Percentiles rank a stretch among this genome's conserved stretches.
phyloP scores from a whole-genome alignment of 2,888 invertebrate genomes.

The Dasysyrphus tricinctus region DNA sequence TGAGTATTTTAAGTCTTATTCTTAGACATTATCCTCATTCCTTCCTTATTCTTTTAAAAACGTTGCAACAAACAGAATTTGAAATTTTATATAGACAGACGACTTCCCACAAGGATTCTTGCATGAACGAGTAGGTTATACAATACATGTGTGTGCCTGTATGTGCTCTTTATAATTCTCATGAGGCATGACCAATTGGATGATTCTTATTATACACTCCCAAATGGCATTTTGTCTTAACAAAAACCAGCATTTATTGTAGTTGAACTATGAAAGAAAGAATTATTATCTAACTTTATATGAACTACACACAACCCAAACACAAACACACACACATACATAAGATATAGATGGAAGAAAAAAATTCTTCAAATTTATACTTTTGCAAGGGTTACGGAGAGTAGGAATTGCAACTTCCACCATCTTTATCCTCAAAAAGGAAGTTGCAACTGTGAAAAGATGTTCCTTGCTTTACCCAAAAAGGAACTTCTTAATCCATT shows the following conservation, averaged over 20 bases:
- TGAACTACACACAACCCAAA: neutral
- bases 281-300: conserved; percentile 24
- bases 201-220: conserved; percentile 27
- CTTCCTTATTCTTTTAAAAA: neutral
- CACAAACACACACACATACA: neutral
- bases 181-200: conserved; percentile 36
- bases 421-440: conserved; percentile 33
- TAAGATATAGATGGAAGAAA: neutral
- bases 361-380: conserved; percentile 21
- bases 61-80: neutral
- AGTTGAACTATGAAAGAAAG: conserved; percentile 11
- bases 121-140: neutral
- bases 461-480: neutral
- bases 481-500: conserved; percentile 67
- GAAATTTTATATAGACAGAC: neutral
- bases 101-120: conserved; percentile 22
- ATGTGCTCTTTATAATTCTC: neutral
- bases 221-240: conserved; percentile 39
- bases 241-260: conserved; percentile 36
- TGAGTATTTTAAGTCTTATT: neutral
- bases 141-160: neutral
- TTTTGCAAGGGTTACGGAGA: neutral
- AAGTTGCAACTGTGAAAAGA: conserved; percentile 50
- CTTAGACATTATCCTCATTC: neutral
- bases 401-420: conserved; percentile 39